Conservation (phyloP, 2,888 invertebrate species). For the Cetonia aurata region DNA sequence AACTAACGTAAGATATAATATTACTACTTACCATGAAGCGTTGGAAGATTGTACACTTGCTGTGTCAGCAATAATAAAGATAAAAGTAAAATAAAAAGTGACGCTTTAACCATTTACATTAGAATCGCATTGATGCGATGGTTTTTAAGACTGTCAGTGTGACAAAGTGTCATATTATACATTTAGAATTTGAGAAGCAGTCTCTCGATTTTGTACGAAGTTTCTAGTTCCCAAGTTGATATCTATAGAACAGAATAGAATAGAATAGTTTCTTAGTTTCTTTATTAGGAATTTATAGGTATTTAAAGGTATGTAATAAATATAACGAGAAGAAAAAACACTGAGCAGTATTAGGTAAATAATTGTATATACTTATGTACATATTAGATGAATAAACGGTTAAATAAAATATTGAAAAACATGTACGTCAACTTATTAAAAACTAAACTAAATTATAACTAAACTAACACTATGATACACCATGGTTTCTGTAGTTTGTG, state of each 20-base stretch:
- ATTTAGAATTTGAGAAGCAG: background rate
- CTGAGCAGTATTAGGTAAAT: too few relatives aligned
- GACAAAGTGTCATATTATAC: slow-evolving; percentile 20
- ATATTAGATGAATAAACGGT: too few relatives aligned
- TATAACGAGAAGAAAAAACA: too few relatives aligned
- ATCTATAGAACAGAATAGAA: background rate
- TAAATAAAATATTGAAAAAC: too few relatives aligned
- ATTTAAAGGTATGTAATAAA: too few relatives aligned
- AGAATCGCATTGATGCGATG: slow-evolving; percentile 36
- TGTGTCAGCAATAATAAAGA: slow-evolving; percentile 3
- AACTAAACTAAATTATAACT: too few relatives aligned
- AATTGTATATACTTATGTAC: too few relatives aligned
- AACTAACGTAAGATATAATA: background rate
- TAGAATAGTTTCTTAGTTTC: too few relatives aligned
- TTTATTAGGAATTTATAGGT: too few relatives aligned
- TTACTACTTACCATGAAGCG: slow-evolving; percentile 45
- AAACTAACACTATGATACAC: too few relatives aligned
- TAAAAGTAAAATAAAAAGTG: slow-evolving; percentile 29
- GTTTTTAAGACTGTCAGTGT: slow-evolving; percentile 35
- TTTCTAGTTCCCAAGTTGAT: slow-evolving; percentile 3
- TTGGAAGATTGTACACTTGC: slow-evolving; percentile 5
- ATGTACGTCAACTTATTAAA: too few relatives aligned
- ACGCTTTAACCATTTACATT: slow-evolving; percentile 43
- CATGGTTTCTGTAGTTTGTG: too few relatives aligned
- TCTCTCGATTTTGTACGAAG: slow-evolving; percentile 4